Conservation (phyloP, 2,113 vertebrate genomes). For the Eolophus roseicapilla region DNA sequence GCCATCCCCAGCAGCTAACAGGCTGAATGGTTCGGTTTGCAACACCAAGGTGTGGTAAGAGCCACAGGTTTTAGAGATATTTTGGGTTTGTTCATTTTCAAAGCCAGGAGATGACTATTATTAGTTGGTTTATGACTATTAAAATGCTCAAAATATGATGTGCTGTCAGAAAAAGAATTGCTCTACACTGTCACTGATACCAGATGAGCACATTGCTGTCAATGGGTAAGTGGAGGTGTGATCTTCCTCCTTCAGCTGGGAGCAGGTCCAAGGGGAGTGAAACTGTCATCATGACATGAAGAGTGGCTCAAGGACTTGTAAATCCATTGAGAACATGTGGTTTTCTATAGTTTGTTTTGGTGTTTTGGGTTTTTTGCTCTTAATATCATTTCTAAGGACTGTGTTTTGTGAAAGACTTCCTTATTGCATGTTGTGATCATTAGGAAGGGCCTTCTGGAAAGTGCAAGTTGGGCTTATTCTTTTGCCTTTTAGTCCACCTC, state of each 20-base stretch:
- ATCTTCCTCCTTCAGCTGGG: not conserved
- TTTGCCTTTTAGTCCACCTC: not conserved
- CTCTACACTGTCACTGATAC: not conserved
- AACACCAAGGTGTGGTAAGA: not conserved
- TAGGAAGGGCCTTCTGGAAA: not conserved
- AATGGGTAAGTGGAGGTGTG: not conserved
- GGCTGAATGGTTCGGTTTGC: not conserved
- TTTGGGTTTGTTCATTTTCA: not conserved
- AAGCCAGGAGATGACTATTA: not conserved
- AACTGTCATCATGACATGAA: not conserved
- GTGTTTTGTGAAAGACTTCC: not conserved
- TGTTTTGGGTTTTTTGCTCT: not conserved
- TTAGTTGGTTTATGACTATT: not conserved
- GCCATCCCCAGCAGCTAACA: not conserved
- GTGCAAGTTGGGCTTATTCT: not conserved
- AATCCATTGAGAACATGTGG: not conserved
- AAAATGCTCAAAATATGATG: not conserved
- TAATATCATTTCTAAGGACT: not conserved
- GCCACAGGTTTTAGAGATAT: not conserved
- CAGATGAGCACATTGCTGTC: not conserved
- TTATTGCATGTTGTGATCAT: not conserved
- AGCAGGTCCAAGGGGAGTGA: not conserved
- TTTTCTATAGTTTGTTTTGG: not conserved
- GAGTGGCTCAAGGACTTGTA: not conserved
- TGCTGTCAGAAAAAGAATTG: not conserved